phyloP scores from a whole-genome alignment of 2,888 invertebrate genomes.

The Brachylomia viminalis region DNA sequence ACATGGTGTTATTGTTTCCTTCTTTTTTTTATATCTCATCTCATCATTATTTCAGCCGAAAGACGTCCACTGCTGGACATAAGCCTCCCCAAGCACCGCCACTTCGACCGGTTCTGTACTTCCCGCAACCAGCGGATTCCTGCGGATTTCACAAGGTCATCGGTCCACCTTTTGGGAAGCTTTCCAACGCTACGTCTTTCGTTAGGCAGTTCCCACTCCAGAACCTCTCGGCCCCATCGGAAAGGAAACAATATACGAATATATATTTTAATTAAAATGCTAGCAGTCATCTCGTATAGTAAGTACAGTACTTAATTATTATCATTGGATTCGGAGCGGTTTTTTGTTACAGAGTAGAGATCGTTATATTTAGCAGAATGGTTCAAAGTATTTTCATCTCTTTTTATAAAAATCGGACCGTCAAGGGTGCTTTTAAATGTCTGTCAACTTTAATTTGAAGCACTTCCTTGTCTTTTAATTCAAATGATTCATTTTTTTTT shows the following conservation, averaged over 20 bases:
- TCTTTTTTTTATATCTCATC: too few relatives aligned
- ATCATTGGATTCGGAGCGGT: neutral
- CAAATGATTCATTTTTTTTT: neutral
- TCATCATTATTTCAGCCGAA: too few relatives aligned
- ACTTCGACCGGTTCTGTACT: too few relatives aligned
- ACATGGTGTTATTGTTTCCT: too few relatives aligned
- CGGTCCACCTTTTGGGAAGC: too few relatives aligned
- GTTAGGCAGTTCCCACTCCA: too few relatives aligned
- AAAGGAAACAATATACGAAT: neutral
- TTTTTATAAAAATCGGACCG: neutral
- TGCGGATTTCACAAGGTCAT: too few relatives aligned
- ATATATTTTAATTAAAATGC: constrained; percentile 25
- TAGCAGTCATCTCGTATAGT: neutral
- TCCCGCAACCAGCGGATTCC: too few relatives aligned
- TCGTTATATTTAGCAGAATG: neutral
- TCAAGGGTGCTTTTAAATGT: neutral
- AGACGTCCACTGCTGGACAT: too few relatives aligned
- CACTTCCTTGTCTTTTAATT: neutral
- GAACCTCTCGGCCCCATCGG: too few relatives aligned
- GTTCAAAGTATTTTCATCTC: neutral
- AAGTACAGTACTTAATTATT: neutral
- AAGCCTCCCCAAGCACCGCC: too few relatives aligned
- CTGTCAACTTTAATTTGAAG: neutral
- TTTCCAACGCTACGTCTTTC: too few relatives aligned
- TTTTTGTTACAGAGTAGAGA: neutral